Evolutionary conservation across 92 coral and sea anemone species (phyloP).

Genomic region (Porites rus): DNA sequence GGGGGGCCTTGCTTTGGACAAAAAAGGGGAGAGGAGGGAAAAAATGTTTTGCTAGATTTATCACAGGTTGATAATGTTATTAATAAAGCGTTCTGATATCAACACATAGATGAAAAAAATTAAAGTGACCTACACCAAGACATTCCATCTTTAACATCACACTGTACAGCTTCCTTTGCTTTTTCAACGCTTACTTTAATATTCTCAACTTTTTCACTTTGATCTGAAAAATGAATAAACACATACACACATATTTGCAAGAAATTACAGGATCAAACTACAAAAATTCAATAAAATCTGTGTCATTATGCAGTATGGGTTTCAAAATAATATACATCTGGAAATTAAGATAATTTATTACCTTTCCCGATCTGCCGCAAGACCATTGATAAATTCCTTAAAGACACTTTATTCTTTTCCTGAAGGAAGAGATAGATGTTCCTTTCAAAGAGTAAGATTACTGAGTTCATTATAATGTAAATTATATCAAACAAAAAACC

Average conservation of each 20-base stretch:
- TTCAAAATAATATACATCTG: neutral
- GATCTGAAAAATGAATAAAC: constrained; percentile 53
- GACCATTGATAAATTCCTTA: constrained; percentile 96
- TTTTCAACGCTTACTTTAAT: constrained; percentile 91
- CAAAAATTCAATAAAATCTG: no score
- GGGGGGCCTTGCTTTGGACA: no score
- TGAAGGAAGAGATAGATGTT: constrained; percentile 20
- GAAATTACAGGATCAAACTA: no score
- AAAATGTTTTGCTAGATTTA: no score
- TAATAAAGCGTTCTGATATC: no score
- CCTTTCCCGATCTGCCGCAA: constrained; percentile 98
- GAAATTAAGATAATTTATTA: constrained; percentile 4
- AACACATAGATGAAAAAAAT: neutral
- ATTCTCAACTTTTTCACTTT: constrained; percentile 81
- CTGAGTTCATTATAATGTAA: no score
- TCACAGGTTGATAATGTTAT: no score
- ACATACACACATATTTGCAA: neutral
- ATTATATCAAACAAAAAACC: no score
- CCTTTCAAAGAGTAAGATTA: no score
- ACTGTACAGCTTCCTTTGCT: constrained; percentile 96
- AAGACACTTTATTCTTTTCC: constrained; percentile 91
- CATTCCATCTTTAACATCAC: constrained; percentile 92
- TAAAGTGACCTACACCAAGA: constrained; percentile 90
- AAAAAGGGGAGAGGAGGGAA: no score
- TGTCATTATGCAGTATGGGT: no score